phyloP scores from a whole-genome alignment of 2,888 invertebrate genomes.

The Erannis defoliaria region DNA sequence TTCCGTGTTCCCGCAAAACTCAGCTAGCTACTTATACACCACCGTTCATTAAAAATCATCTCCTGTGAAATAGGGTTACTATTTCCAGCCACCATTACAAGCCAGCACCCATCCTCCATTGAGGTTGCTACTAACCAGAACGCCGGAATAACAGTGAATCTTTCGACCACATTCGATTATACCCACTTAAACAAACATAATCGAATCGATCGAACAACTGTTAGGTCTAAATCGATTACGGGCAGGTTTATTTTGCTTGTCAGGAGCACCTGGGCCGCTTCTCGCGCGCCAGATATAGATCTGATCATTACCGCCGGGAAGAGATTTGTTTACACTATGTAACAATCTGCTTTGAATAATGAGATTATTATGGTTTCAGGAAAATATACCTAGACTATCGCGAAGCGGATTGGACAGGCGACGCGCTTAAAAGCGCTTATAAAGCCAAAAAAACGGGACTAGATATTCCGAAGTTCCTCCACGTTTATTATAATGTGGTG shows the following conservation, averaged over 20 bases:
- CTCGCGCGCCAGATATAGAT: constrained; percentile 78
- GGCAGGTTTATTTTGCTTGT: constrained; percentile 81
- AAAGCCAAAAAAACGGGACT: too few relatives aligned
- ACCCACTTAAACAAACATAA: constrained; percentile 64
- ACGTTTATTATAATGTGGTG: not conserved
- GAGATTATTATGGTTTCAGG: constrained; percentile 53
- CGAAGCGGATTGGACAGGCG: not conserved
- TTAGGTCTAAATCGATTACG: constrained; percentile 79
- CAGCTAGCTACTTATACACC: not conserved
- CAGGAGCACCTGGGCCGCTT: constrained; percentile 77
- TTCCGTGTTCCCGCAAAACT: not conserved
- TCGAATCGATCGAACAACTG: constrained; percentile 69
- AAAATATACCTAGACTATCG: not conserved
- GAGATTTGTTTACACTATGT: constrained; percentile 64
- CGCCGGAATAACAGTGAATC: constrained; percentile 53
- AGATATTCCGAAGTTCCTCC: too few relatives aligned
- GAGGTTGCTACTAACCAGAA: constrained; percentile 45
- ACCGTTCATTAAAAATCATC: not conserved
- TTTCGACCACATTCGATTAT: constrained; percentile 60
- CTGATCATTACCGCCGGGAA: constrained; percentile 65
- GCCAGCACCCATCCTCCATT: constrained; percentile 21
- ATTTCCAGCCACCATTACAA: constrained; percentile 7
- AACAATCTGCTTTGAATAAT: constrained; percentile 60
- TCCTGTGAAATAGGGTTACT: constrained; percentile 9
- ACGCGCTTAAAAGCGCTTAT: too few relatives aligned